These are phyloP conservation scores for Pemphigus obesinymphae DNA, from an alignment of 1,140 invertebrate genomes.

Conservation along the genomic window DNA sequence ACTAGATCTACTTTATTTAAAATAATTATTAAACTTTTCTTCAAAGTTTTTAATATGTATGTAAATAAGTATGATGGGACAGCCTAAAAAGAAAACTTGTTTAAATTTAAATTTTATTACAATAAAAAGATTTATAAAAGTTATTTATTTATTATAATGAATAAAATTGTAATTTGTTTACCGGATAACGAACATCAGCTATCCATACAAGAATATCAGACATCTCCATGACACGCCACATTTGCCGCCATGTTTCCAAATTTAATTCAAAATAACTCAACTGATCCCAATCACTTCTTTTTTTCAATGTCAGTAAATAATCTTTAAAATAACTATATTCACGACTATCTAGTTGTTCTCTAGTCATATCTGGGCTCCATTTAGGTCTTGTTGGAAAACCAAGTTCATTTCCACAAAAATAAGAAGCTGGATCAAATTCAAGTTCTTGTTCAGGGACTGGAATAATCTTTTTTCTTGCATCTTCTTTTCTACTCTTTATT, in stretches of 20 bases:
- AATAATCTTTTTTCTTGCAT: conserved; percentile 58
- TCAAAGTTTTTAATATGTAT: conserved; percentile 66
- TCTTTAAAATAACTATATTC: conserved; percentile 72
- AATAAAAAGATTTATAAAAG: neutral
- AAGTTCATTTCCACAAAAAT: conserved; percentile 63
- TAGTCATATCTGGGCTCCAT: conserved; percentile 71
- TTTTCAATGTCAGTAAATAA: conserved; percentile 59
- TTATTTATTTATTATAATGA: neutral
- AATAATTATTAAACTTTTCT: conserved; percentile 80
- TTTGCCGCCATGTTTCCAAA: conserved; percentile 86
- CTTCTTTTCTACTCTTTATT: conserved; percentile 60
- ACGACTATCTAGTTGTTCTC: conserved; percentile 65
- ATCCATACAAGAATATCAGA: conserved; percentile 80
- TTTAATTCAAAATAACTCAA: conserved; percentile 82
- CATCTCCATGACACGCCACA: conserved; percentile 89
- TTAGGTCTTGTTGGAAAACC: conserved; percentile 77
- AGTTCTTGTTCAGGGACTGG: conserved; percentile 57
- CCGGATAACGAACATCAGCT: conserved; percentile 77
- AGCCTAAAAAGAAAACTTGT: conserved; percentile 53
- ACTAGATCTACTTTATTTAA: conserved; percentile 91
- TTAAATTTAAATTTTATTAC: neutral
- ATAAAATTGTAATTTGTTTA: conserved; percentile 52
- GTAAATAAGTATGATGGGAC: conserved; percentile 83
- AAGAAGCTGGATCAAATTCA: conserved; percentile 66
- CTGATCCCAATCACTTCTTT: conserved; percentile 52